Evolutionary conservation across 2,888 invertebrate species (phyloP).

Genomic region (Myopa tessellatipennis): DNA sequence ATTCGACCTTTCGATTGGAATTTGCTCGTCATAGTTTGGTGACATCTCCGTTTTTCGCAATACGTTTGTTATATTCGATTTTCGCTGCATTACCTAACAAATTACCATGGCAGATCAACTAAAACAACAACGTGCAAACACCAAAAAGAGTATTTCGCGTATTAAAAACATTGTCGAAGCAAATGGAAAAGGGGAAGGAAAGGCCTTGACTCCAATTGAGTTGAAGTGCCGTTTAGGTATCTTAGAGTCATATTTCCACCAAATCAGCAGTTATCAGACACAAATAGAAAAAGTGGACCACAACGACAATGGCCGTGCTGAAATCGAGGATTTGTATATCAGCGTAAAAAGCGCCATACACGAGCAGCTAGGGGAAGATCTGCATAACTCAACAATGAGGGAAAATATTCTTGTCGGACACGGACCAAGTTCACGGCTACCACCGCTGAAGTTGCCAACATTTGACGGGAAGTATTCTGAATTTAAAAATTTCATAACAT

Average conservation of each 20-base stretch:
- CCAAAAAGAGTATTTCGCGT: not conserved
- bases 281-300: constrained; percentile 17
- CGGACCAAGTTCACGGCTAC: constrained; percentile 11
- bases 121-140: not conserved
- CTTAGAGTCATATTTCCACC: constrained; percentile 8
- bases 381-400: not conserved
- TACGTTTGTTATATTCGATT: not conserved
- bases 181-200: constrained; percentile 13
- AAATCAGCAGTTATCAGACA: constrained; percentile 6
- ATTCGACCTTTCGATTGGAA: not conserved
- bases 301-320: constrained; percentile 7
- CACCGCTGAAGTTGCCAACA: constrained; percentile 24
- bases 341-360: constrained; percentile 18
- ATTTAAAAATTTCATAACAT: constrained; percentile 33
- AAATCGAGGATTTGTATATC: constrained; percentile 23
- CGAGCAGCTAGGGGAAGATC: not conserved
- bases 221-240: constrained; percentile 21
- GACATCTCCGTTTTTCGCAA: too few relatives aligned
- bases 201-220: not conserved
- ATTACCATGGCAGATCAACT: not conserved
- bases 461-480: constrained; percentile 33
- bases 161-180: not conserved
- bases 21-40: too few relatives aligned
- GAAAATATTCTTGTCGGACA: not conserved
- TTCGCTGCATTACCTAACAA: not conserved